Conservation (phyloP, 2,797 vertebrate genomes). For the Sylvia borin region DNA sequence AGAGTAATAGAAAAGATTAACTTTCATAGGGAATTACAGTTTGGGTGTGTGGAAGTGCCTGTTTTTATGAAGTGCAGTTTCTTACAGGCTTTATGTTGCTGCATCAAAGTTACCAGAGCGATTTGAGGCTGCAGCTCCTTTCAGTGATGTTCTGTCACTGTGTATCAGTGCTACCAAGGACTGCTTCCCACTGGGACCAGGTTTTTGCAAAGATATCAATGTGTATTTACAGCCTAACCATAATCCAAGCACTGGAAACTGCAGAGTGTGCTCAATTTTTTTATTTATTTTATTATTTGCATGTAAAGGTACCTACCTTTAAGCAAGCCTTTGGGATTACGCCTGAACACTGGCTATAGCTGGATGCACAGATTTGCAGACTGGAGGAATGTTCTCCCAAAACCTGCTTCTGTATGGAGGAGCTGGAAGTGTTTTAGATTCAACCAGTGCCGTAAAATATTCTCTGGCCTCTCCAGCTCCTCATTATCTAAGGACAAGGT, state of each 20-base stretch:
- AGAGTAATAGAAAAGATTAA: slow-evolving; percentile 55
- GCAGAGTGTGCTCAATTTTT: not conserved
- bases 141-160: not conserved
- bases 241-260: not conserved
- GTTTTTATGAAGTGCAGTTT: slow-evolving; percentile 38
- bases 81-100: slow-evolving; percentile 20
- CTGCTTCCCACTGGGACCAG: not conserved
- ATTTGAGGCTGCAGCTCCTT: not conserved
- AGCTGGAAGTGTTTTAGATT: not conserved
- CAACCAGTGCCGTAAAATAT: fast-evolving
- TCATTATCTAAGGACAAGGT: not conserved
- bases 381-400: not conserved
- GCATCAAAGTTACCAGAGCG: not conserved
- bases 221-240: not conserved
- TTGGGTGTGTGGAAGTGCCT: not conserved
- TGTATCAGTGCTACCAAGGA: not conserved
- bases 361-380: not conserved
- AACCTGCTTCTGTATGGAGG: not conserved
- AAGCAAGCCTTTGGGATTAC: not conserved
- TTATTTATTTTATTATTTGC: not conserved
- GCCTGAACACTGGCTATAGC: fast-evolving
- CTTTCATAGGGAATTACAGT: slow-evolving; percentile 28
- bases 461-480: not conserved
- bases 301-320: not conserved
- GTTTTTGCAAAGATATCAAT: not conserved